Conservation (phyloP, 2,888 invertebrate species). For the Amphipoea oculea region DNA sequence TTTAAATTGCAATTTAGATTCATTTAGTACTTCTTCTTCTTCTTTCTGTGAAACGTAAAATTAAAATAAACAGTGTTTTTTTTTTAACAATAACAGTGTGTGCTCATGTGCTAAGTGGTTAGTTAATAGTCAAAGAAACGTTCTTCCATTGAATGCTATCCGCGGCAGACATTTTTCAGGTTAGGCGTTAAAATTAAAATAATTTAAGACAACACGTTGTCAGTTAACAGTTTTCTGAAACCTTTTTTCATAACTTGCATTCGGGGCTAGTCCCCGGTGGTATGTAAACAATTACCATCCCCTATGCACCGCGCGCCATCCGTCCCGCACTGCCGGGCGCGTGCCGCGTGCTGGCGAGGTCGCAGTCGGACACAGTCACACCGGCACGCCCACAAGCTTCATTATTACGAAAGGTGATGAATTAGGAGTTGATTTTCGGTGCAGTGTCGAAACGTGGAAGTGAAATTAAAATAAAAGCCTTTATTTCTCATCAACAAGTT, state of each 20-base stretch:
- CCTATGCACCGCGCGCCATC: slow-evolving; percentile 37
- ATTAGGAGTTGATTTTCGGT: neutral
- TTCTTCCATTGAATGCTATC: neutral
- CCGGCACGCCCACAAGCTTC: slow-evolving; percentile 2
- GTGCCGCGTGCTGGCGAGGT: neutral
- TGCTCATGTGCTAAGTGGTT: neutral
- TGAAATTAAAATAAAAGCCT: neutral
- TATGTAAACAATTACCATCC: slow-evolving; percentile 49
- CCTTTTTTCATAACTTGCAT: neutral
- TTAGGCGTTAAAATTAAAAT: neutral
- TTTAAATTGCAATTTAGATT: neutral
- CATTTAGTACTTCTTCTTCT: neutral
- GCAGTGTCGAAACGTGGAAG: neutral
- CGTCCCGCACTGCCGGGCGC: slow-evolving; percentile 32
- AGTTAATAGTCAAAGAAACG: neutral
- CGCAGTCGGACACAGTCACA: neutral
- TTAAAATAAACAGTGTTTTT: neutral
- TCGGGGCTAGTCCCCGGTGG: slow-evolving; percentile 10
- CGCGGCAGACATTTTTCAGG: neutral
- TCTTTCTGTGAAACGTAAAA: neutral
- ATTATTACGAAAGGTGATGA: slow-evolving; percentile 10
- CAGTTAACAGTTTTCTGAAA: neutral
- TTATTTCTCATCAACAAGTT: neutral
- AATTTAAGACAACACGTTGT: neutral
- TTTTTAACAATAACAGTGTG: neutral